Percentiles rank a stretch among this genome's conserved stretches.
phyloP scores from a whole-genome alignment of 2,113 vertebrate species.

The Gymnocephalus cernua region DNA sequence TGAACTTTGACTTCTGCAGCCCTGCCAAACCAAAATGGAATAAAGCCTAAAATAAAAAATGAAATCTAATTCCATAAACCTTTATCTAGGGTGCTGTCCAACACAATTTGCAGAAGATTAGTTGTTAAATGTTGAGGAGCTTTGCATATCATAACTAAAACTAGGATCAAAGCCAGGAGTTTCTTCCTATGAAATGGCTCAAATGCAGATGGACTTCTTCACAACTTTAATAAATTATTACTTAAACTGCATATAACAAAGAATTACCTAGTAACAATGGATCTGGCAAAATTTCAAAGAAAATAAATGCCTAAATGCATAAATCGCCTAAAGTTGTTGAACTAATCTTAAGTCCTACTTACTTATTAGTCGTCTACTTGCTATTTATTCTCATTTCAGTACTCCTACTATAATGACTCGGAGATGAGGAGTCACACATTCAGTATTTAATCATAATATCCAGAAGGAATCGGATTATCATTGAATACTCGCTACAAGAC shows the following conservation, averaged over 20 bases:
- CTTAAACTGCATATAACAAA: neutral
- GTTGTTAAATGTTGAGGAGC: neutral
- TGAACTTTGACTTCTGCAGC: neutral
- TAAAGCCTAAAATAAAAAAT: neutral
- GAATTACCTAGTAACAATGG: neutral
- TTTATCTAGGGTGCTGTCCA: neutral
- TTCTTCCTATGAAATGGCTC: neutral
- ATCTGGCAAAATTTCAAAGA: neutral
- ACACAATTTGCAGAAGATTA: constrained; percentile 2
- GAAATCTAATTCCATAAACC: neutral
- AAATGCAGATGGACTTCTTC: neutral
- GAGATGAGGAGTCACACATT: neutral
- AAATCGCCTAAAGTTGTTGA: neutral
- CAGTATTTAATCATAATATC: constrained; percentile 11
- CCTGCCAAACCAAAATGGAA: constrained; percentile 2
- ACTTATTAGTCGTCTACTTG: neutral
- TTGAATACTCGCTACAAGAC: neutral
- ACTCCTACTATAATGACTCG: neutral
- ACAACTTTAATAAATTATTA: neutral
- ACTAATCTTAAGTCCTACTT: neutral
- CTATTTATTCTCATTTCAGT: neutral
- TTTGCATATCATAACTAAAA: constrained; percentile 5
- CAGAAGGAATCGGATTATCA: constrained; percentile 8
- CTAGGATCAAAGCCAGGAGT: neutral
- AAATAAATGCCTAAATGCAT: neutral